Evolutionary conservation across 2,888 invertebrate genomes (phyloP), one percentile per base, ranked within the genome.

Genomic region (Eupithecia centaureata): DNA sequence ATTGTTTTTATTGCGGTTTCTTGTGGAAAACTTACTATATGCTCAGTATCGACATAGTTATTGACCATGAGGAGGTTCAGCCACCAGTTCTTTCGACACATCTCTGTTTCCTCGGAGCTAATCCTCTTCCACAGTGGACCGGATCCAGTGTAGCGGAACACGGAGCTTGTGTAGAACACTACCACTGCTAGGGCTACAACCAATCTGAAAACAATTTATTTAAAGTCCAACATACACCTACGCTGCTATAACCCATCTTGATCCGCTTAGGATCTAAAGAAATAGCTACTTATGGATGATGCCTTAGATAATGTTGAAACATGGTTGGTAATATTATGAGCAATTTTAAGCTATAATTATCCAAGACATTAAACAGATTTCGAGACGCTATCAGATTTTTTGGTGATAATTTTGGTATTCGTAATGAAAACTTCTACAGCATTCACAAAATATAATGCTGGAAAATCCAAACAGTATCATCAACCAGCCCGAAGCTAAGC

Each of bases 41-140:
- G 89, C 60, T 94, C 90, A 1, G 88, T 88, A 73, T 94, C 92
- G 5, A 95, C 82, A 72, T 95, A 95, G 79, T 95, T 95, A 79
- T 86, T 94, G 35, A 95, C 79, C 90, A 95, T 95, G 1, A 95
- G 84, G 0, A 95, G 77, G 77, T 94, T 95, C 0, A 94, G 82
- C 95, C 95, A 95, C 95, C 95, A 95, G 79, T 94, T 95, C 65
- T 92, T 86, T 42, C 90, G 85, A 74, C 95, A 95, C 27, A 90
- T 88, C 0, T 81, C 85, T 0, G 91, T 90, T 70, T 95, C 95
- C 0, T 78, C 84, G 0, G 88, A 87, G 10, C 94, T 85, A 0
- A 92, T 86, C 1, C 90, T 79, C 76, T 93, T 90, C 95, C 95
- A 95, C 18, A 95, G 78, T 0, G 95, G 95, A 0, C 95, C 95